These are phyloP conservation scores for Drosophila quadrilineata DNA, from an alignment of 1,140 invertebrate genomes.

Conservation along the genomic window DNA sequence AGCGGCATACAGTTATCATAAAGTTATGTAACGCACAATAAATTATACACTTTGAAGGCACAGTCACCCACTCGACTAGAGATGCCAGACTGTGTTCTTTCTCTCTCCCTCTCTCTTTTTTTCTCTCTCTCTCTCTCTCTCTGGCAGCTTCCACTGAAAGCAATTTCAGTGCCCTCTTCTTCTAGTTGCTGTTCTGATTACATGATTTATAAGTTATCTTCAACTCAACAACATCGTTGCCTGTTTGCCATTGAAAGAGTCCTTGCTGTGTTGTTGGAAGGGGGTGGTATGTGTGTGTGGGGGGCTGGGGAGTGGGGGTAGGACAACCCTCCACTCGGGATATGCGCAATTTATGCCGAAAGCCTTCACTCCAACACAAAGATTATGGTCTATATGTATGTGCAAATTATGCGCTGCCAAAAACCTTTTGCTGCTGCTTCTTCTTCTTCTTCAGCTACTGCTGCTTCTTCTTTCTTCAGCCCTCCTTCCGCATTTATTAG, in stretches of 20 bases:
- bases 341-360: conserved; percentile 64
- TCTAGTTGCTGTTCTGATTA: conserved; percentile 64
- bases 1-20: conserved; percentile 48
- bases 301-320: background rate
- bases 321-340: too few relatives aligned
- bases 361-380: conserved; percentile 52
- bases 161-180: conserved; percentile 60
- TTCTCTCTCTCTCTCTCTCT: background rate
- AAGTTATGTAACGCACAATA: conserved; percentile 78
- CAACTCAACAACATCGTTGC: conserved; percentile 41
- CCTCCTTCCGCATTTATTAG: conserved; percentile 27
- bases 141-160: conserved; percentile 37
- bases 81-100: background rate
- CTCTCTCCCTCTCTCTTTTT: background rate
- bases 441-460: background rate
- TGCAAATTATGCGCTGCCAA: conserved; percentile 61
- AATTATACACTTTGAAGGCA: conserved; percentile 73
- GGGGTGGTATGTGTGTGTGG: too few relatives aligned
- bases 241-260: conserved; percentile 41
- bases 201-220: conserved; percentile 79
- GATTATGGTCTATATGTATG: conserved; percentile 75
- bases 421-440: conserved; percentile 1
- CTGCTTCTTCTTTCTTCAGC: background rate
- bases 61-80: conserved; percentile 52
- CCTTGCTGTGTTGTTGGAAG: too few relatives aligned